These are phyloP conservation scores for Melinaea marsaeus DNA, from an alignment of 2,888 invertebrate genomes.

Conservation along the genomic window DNA sequence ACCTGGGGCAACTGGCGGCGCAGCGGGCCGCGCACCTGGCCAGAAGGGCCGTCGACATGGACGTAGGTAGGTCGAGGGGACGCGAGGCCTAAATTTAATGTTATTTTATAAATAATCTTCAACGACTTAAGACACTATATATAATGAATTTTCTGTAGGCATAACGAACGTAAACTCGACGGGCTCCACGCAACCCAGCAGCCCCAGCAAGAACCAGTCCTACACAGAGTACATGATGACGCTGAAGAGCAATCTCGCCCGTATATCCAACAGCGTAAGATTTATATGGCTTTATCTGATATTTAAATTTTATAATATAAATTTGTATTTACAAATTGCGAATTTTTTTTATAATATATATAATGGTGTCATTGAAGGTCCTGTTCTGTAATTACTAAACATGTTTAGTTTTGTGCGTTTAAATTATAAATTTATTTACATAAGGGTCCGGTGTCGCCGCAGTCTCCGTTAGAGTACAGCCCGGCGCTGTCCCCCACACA, in stretches of 20 bases:
- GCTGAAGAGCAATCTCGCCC: conserved; percentile 83
- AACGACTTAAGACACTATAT: background rate
- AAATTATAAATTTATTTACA: conserved; percentile 15
- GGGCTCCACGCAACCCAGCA: conserved; percentile 77
- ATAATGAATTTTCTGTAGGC: conserved; percentile 38
- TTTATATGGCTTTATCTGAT: conserved; percentile 10
- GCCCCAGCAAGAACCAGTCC: conserved; percentile 81
- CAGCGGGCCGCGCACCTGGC: conserved; percentile 67
- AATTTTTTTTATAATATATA: no score
- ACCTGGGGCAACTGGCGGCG: conserved; percentile 61
- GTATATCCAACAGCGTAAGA: conserved; percentile 78
- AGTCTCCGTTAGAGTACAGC: conserved; percentile 74
- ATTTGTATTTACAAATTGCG: no score
- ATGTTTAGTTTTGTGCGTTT: background rate
- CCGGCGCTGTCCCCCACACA: conserved; percentile 71
- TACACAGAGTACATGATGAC: conserved; percentile 84
- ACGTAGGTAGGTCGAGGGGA: conserved; percentile 42
- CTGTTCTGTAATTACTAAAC: no score
- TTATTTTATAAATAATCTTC: background rate
- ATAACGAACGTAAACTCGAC: conserved; percentile 62
- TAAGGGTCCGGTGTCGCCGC: conserved; percentile 79
- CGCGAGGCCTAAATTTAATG: background rate
- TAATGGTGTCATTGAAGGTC: no score
- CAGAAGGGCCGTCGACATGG: conserved; percentile 60
- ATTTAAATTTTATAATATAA: background rate